Evolutionary conservation across 2,888 invertebrate genomes (phyloP).

Genomic region (Hymenopus coronatus): DNA sequence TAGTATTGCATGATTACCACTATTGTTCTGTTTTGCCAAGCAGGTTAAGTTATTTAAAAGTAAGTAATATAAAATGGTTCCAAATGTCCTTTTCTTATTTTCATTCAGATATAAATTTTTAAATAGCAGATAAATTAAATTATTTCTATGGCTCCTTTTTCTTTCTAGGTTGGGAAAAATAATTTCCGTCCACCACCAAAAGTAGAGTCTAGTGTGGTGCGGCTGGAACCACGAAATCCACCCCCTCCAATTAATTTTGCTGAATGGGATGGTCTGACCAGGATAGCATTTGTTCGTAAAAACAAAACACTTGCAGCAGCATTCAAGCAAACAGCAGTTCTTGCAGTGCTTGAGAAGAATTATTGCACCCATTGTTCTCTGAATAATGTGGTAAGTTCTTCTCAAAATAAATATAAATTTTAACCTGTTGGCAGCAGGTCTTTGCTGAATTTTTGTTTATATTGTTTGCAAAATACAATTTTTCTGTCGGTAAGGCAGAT

Average conservation of each 20-base stretch:
- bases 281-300: conserved; percentile 92
- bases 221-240: conserved; percentile 96
- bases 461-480: too few species aligned
- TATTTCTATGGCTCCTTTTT: conserved; percentile 31
- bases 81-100: too few species aligned
- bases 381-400: conserved; percentile 65
- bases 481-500: too few species aligned
- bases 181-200: conserved; percentile 98
- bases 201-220: conserved; percentile 96
- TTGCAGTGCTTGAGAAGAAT: conserved; percentile 85
- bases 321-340: conserved; percentile 82
- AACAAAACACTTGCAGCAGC: conserved; percentile 92
- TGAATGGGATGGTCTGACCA: conserved; percentile 97
- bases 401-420: too few species aligned
- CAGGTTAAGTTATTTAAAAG: too few species aligned
- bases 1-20: too few species aligned
- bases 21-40: too few species aligned
- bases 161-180: conserved; percentile 85
- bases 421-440: too few species aligned
- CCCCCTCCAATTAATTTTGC: conserved; percentile 93
- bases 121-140: neutral
- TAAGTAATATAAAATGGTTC: too few species aligned
- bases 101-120: neutral
- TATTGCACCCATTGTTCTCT: conserved; percentile 85
- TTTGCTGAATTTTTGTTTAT: too few species aligned